Conservation (phyloP, 2,113 vertebrate species). For the Piaya cayana region DNA sequence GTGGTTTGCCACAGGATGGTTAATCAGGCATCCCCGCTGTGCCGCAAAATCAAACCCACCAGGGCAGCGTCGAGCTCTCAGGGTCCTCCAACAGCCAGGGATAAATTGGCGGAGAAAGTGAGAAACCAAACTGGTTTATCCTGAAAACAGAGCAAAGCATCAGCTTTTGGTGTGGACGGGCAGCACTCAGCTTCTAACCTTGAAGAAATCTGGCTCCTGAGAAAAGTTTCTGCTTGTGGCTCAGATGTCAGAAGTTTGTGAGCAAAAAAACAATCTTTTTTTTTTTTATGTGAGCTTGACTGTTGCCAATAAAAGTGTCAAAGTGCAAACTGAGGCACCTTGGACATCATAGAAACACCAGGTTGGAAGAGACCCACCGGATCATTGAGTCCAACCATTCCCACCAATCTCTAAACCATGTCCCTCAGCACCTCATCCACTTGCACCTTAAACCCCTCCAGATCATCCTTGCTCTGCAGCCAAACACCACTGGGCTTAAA, state of each 20-base stretch:
- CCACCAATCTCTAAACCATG: too few relatives aligned
- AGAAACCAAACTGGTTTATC: neutral
- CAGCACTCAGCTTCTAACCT: neutral
- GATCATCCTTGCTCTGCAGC: neutral
- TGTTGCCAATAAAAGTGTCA: neutral
- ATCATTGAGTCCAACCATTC: too few relatives aligned
- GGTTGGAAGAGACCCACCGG: too few relatives aligned
- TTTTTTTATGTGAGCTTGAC: neutral
- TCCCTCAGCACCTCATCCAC: too few relatives aligned
- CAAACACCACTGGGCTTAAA: neutral
- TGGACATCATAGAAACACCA: too few relatives aligned
- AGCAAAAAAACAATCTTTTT: neutral
- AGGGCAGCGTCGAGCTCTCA: rapidly evolving
- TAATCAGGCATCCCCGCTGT: rapidly evolving
- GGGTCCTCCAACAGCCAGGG: neutral
- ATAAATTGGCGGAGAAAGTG: neutral
- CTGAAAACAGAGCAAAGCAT: neutral
- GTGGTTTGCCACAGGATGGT: neutral
- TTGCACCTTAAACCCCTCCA: too few relatives aligned
- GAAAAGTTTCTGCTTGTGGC: neutral
- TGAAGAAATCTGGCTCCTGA: rapidly evolving
- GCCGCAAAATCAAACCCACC: neutral
- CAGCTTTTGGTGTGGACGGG: neutral
- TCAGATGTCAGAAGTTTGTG: neutral
- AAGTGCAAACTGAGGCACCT: neutral